Conservation (phyloP, 1,140 invertebrate species). For the Dinoponera quadriceps region DNA sequence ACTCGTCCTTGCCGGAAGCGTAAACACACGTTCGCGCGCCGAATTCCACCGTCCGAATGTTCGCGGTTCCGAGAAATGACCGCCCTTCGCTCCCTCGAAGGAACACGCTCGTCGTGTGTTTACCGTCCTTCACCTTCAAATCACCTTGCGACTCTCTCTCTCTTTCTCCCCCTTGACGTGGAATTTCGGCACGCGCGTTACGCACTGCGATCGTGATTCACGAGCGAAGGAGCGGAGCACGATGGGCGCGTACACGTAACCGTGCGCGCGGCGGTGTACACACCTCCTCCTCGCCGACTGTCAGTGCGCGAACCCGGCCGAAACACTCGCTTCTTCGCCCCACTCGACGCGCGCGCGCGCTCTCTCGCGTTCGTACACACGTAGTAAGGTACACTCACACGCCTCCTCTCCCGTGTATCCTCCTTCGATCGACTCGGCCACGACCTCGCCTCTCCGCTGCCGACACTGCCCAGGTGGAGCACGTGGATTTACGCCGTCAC, state of each 20-base stretch:
- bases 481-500: constrained; percentile 50
- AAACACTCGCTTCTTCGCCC: constrained; percentile 35
- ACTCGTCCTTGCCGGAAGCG: neutral
- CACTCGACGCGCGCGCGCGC: constrained; percentile 11
- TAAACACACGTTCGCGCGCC: constrained; percentile 28
- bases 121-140: no score
- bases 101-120: no score
- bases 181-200: constrained; percentile 12
- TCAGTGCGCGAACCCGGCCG: constrained; percentile 34
- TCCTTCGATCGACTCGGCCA: constrained; percentile 36
- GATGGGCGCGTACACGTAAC: neutral
- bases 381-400: neutral
- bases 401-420: neutral
- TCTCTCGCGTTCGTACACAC: neutral
- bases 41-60: neutral
- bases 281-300: constrained; percentile 44
- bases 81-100: no score
- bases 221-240: constrained; percentile 1
- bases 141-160: no score
- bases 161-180: no score
- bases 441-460: constrained; percentile 31
- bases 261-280: constrained; percentile 8
- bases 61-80: no score
- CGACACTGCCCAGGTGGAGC: constrained; percentile 25
- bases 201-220: neutral